Evolutionary conservation across 2,113 vertebrate species (phyloP).

Genomic region (Enhydra lutris): DNA sequence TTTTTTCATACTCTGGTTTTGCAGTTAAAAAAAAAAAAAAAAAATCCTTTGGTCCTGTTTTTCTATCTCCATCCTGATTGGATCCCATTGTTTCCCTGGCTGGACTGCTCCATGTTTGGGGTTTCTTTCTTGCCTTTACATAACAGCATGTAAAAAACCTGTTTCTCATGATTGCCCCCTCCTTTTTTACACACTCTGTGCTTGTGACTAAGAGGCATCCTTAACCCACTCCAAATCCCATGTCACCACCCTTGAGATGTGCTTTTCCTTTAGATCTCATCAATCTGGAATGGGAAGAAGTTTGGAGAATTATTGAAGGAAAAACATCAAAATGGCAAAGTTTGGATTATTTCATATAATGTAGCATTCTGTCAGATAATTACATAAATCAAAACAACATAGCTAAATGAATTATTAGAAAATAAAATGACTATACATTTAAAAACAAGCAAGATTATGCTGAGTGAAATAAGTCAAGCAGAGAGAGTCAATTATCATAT

Average conservation of each 20-base stretch:
- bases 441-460: background rate
- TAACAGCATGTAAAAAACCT: background rate
- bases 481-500: too few species aligned
- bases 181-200: background rate
- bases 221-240: background rate
- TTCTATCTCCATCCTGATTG: background rate
- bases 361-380: background rate
- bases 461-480: too few species aligned
- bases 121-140: background rate
- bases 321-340: background rate
- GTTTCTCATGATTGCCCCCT: background rate
- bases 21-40: background rate
- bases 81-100: background rate
- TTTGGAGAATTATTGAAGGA: background rate
- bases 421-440: background rate
- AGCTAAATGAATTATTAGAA: background rate
- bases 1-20: background rate
- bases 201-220: background rate
- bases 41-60: background rate
- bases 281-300: background rate
- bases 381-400: background rate
- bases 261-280: background rate
- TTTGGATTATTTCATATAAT: background rate
- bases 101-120: background rate
- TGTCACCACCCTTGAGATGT: background rate